A percentile compares a stretch with the other conserved stretches of the same genome.
Evolutionary conservation across 2,113 vertebrate genomes (phyloP).

Genomic region (Promerops cafer): DNA sequence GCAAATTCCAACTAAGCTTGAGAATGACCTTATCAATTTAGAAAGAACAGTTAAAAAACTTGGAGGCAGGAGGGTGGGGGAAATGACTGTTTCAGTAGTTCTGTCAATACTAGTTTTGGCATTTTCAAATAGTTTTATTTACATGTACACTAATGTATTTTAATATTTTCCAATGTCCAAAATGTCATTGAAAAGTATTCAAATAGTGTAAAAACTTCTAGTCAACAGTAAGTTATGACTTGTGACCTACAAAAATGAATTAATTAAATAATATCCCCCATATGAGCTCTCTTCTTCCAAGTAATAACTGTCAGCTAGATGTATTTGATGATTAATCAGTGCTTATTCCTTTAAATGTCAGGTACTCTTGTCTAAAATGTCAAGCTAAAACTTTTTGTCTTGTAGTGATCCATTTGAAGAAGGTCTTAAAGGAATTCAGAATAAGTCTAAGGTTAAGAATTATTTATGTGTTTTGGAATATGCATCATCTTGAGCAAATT

Average conservation of each 20-base stretch:
- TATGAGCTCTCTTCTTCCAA: not conserved
- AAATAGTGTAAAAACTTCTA: not conserved
- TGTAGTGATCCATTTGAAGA: not conserved
- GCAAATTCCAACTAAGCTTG: not conserved
- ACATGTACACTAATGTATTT: not conserved
- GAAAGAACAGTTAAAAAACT: not conserved
- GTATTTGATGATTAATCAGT: slow-evolving; percentile 21
- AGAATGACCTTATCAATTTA: not conserved
- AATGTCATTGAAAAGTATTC: not conserved
- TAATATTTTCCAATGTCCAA: not conserved
- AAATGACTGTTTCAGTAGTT: not conserved
- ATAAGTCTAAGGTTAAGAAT: not conserved
- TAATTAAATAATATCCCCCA: not conserved
- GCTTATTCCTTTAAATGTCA: slow-evolving; percentile 42
- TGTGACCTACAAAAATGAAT: not conserved
- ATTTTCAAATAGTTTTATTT: not conserved
- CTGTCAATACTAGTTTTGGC: not conserved
- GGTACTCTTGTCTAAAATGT: slow-evolving; percentile 28
- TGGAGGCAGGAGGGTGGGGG: rapidly evolving
- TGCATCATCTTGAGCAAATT: not conserved
- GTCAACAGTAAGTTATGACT: not conserved
- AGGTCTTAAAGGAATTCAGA: not conserved
- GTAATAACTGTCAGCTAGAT: not conserved
- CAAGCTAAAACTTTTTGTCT: not conserved
- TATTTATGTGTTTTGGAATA: not conserved